Evolutionary conservation across 2,888 invertebrate species (phyloP).

Genomic region (Monopis laevigella): DNA sequence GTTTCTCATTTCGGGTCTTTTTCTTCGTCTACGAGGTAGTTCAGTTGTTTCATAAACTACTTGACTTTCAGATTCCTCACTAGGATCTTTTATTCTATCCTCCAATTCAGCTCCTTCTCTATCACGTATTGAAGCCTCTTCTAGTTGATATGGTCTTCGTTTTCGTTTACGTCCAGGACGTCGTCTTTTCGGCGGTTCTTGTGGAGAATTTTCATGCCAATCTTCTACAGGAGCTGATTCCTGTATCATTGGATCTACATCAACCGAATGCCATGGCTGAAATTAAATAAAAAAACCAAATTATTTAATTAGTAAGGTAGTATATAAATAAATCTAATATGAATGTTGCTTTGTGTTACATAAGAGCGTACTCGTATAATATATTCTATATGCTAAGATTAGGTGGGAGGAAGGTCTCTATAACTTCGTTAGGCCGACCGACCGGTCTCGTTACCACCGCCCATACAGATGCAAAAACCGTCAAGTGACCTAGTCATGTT

Average conservation of each 20-base stretch:
- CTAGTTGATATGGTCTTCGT: conserved; percentile 59
- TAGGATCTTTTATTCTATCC: conserved; percentile 1
- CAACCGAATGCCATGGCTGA: conserved; percentile 63
- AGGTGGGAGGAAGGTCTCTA: no score
- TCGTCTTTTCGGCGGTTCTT: conserved; percentile 46
- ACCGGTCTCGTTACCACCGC: no score
- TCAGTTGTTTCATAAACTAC: conserved; percentile 25
- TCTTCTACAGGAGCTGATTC: conserved; percentile 28
- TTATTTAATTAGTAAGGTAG: no score
- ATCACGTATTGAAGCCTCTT: conserved; percentile 24
- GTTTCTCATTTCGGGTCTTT: conserved; percentile 34
- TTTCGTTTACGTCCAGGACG: conserved; percentile 68
- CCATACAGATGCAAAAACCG: no score
- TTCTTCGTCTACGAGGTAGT: conserved; percentile 36
- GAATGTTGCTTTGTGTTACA: no score
- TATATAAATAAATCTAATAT: no score
- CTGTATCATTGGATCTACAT: conserved; percentile 32
- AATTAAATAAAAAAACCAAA: conserved; percentile 31
- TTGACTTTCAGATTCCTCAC: conserved; percentile 13
- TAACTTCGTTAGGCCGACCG: no score
- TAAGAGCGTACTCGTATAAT: no score
- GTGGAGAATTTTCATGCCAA: conserved; percentile 40
- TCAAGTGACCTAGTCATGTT: no score
- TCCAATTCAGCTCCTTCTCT: not conserved
- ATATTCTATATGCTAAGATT: no score